Evolutionary conservation across 2,113 vertebrate genomes (phyloP).

Genomic region (Antennarius striatus): DNA sequence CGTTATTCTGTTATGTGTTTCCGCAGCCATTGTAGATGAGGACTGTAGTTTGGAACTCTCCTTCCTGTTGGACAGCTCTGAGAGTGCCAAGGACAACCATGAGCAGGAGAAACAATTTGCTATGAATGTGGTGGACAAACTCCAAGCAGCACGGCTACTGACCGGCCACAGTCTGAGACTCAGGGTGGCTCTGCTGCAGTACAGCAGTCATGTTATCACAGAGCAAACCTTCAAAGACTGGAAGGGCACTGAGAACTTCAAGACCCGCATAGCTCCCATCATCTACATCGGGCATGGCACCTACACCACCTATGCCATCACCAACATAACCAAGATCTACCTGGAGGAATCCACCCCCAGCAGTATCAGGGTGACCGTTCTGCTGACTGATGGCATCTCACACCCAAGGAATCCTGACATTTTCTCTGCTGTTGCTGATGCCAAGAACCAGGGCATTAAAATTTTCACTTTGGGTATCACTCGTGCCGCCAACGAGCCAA

Average conservation of each 20-base stretch:
- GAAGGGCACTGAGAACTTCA: slow-evolving; percentile 85
- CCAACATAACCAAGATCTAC: slow-evolving; percentile 90
- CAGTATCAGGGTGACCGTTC: slow-evolving; percentile 83
- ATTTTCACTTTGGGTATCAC: slow-evolving; percentile 90
- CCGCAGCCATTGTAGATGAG: slow-evolving; percentile 81
- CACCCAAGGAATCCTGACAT: slow-evolving; percentile 92
- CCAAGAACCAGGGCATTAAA: slow-evolving; percentile 88
- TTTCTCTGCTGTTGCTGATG: slow-evolving; percentile 87
- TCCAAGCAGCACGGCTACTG: slow-evolving; percentile 80
- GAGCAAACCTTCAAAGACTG: slow-evolving; percentile 89
- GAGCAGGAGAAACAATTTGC: slow-evolving; percentile 87
- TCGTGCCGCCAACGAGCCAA: slow-evolving; percentile 81
- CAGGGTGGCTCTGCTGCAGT: slow-evolving; percentile 88
- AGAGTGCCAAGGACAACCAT: slow-evolving; percentile 88
- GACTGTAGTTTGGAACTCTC: slow-evolving; percentile 88
- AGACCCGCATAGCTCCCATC: slow-evolving; percentile 80
- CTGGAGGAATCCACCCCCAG: slow-evolving; percentile 79
- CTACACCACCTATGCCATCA: slow-evolving; percentile 91
- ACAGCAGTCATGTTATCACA: slow-evolving; percentile 88
- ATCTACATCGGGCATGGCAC: slow-evolving; percentile 89
- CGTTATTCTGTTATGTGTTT: slow-evolving; percentile 20
- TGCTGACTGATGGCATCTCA: slow-evolving; percentile 86
- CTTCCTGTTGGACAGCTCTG: slow-evolving; percentile 91
- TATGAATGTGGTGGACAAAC: slow-evolving; percentile 83
- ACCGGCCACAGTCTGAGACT: slow-evolving; percentile 81